A percentile compares a stretch with the other conserved stretches of the same genome.
Conservation (phyloP, 2,888 invertebrate species). For the Eristalis arbustorum region DNA sequence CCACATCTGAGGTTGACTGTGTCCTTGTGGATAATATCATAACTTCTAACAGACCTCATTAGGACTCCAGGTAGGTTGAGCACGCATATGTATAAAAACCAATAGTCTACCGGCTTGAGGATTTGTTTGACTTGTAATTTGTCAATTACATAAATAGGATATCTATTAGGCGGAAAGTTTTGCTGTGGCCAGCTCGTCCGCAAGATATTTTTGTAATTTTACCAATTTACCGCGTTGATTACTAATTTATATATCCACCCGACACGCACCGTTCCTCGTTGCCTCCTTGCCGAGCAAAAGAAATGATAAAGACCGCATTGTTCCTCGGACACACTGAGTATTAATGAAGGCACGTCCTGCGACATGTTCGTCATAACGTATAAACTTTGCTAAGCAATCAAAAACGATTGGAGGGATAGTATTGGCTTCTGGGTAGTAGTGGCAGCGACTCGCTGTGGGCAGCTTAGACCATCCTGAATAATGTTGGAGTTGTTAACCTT, state of each 20-base stretch:
- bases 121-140: conserved; percentile 48
- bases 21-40: neutral
- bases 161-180: conserved; percentile 51
- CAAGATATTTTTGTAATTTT: conserved; percentile 54
- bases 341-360: conserved; percentile 69
- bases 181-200: neutral
- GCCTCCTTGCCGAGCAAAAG: neutral
- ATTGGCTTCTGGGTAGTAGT: conserved; percentile 12
- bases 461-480: conserved; percentile 53
- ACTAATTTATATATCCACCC: conserved; percentile 61
- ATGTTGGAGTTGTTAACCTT: conserved; percentile 68
- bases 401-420: conserved; percentile 53
- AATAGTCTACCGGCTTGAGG: neutral
- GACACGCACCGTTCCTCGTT: neutral
- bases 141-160: conserved; percentile 57
- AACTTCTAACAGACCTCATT: neutral
- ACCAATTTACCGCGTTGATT: conserved; percentile 68
- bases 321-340: conserved; percentile 61
- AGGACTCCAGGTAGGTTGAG: neutral
- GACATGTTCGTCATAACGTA: conserved; percentile 67
- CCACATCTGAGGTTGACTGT: neutral
- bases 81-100: neutral
- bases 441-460: conserved; percentile 2
- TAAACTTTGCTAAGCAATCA: conserved; percentile 67
- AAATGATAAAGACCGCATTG: conserved; percentile 62